Conservation (phyloP, 1,140 invertebrate genomes). For the Heterodera carotae region DNA sequence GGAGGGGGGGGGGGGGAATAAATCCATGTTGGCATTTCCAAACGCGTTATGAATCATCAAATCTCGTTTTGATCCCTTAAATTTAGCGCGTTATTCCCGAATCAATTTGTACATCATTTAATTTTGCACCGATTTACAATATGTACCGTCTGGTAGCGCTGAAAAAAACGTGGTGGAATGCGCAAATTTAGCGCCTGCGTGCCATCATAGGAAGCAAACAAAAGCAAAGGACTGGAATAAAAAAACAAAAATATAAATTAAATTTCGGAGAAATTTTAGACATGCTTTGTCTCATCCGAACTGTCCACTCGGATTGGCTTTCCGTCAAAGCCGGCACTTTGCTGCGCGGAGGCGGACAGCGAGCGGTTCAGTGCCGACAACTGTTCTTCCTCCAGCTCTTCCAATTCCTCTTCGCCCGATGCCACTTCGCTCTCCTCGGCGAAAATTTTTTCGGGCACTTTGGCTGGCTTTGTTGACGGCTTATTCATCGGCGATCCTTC, state of each 20-base stretch:
- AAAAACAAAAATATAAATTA: conserved; percentile 33
- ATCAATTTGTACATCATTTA: no score
- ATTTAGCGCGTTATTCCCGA: no score
- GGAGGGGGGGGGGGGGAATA: no score
- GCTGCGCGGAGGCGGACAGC: conserved; percentile 2
- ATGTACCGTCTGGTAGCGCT: conserved; percentile 52
- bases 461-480: not conserved
- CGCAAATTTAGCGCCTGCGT: conserved; percentile 43
- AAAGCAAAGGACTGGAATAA: conserved; percentile 55
- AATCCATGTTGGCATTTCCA: no score
- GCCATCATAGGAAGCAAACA: conserved; percentile 46
- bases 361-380: conserved; percentile 35
- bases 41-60: no score
- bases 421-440: conserved; percentile 16
- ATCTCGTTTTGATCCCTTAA: no score
- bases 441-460: conserved; percentile 23
- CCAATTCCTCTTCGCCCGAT: conserved; percentile 5
- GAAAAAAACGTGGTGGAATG: conserved; percentile 47
- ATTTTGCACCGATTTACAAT: conserved; percentile 2
- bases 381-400: conserved; percentile 3
- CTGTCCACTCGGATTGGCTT: conserved; percentile 55
- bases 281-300: conserved; percentile 57
- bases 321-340: conserved; percentile 18
- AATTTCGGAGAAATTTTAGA: not conserved
- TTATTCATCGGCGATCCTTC: conserved; percentile 14